Base-by-base conservation (phyloP, 2,888 invertebrate genomes). In the Cantharis flavilabris region DNA sequence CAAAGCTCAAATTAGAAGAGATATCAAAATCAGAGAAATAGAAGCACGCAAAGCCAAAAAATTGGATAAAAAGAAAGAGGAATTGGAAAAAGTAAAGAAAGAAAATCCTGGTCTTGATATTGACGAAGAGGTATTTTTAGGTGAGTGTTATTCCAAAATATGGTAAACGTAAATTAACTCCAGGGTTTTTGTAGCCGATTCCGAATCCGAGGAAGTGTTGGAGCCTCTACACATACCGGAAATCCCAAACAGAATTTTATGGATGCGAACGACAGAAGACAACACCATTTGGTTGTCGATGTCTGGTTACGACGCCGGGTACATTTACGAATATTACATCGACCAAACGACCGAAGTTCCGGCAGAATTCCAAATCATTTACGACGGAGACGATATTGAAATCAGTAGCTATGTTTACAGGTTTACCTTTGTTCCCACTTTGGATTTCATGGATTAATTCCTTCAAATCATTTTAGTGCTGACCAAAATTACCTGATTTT, bases 261-360 rank as follows among this genome's bases (percentile, higher is more conserved):
- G 91, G 88, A 87, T 91, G 26, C 89, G 90, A 77, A 92, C 92
- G 77, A 90, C 91, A 0, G 80, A 82, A 1, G 86, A 88, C 3
- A 85, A 89, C 20, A 91, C 90, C 0, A 87, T 93, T 73, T 92
- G 92, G 91, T 80, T 93, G 0, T 92, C 92, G 0, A 89, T 93
- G 89, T 90, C 88, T 3, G 93, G 92, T 11, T 93, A 90, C 81
- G 93, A 93, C 85, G 91, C 93, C 3, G 93, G 93, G 23, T 93
- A 92, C 81, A 89, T 93, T 79, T 94, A 94, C 82, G 93, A 93
- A 86, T 91, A 90, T 82, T 84, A 84, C 23, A 89, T 90, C 49
- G 88, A 88, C 18, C 86, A 88, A 69, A 85, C 87, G 1, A 9
- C 89, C 26, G 82, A 84, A 23, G 80, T 82, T 70, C 91, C 91